phyloP scores from a whole-genome alignment of 2,113 vertebrate genomes.

The Psammodynastes pulverulentus region DNA sequence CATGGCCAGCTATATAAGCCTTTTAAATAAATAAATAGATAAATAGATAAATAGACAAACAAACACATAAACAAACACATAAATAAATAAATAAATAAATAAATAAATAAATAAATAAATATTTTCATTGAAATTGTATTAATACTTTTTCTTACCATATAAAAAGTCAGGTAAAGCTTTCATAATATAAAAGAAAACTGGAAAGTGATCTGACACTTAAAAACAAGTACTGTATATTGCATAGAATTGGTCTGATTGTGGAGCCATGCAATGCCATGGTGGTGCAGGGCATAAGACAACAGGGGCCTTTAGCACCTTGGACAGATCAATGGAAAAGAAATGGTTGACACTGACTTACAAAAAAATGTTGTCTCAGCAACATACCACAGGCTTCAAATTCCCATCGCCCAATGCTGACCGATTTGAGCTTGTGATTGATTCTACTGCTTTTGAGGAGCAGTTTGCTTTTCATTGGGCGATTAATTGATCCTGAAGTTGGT shows the following conservation, averaged over 20 bases:
- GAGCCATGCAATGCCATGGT: background rate
- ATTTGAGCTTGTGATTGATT: background rate
- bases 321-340: background rate
- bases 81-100: no score
- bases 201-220: background rate
- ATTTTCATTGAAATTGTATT: background rate
- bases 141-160: background rate
- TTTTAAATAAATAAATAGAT: background rate
- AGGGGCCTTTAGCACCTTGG: background rate
- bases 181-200: background rate
- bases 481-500: background rate
- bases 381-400: background rate
- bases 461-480: background rate
- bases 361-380: background rate
- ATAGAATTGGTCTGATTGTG: background rate
- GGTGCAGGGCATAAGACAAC: background rate
- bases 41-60: no score
- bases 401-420: background rate
- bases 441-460: background rate
- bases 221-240: background rate
- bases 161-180: background rate
- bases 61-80: no score
- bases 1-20: background rate
- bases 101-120: background rate
- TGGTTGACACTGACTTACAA: background rate